Evolutionary conservation across 2,888 invertebrate genomes (phyloP).

Genomic region (Deilephila elpenor): DNA sequence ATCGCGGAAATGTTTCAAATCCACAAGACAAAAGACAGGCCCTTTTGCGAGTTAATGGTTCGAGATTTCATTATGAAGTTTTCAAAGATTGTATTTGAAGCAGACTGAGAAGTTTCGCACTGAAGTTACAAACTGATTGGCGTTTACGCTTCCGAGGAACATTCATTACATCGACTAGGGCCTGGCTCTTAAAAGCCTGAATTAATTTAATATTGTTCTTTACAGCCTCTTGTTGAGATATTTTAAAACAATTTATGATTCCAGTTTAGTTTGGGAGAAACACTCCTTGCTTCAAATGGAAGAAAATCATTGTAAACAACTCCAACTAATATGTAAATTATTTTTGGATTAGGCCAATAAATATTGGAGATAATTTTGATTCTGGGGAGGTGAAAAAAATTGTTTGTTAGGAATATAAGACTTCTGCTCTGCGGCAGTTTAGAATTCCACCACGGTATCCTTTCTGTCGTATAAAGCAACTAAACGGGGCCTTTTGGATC

Average conservation of each 20-base stretch:
- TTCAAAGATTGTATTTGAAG: constrained; percentile 16
- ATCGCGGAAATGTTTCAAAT: background rate
- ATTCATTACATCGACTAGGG: background rate
- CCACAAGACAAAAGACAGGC: background rate
- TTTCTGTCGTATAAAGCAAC: too few species aligned
- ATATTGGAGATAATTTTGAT: too few species aligned
- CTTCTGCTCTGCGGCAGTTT: too few species aligned
- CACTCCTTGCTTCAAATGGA: background rate
- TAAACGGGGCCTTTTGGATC: too few species aligned
- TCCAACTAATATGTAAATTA: too few species aligned
- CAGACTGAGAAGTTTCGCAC: constrained; percentile 8
- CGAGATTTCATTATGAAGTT: constrained; percentile 31
- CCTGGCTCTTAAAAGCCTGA: background rate
- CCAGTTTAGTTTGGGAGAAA: background rate
- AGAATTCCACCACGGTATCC: too few species aligned
- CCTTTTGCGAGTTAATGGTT: constrained; percentile 13
- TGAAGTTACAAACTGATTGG: constrained; percentile 6
- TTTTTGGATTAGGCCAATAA: too few species aligned
- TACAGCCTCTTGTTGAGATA: background rate
- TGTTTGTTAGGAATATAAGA: too few species aligned
- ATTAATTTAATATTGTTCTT: background rate
- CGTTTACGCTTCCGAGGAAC: background rate
- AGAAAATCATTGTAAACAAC: background rate
- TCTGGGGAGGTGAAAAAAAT: too few species aligned
- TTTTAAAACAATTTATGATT: background rate